These are phyloP conservation scores for Apodemia hepburni DNA, from an alignment of 2,888 invertebrate species.

Conservation along the genomic window DNA sequence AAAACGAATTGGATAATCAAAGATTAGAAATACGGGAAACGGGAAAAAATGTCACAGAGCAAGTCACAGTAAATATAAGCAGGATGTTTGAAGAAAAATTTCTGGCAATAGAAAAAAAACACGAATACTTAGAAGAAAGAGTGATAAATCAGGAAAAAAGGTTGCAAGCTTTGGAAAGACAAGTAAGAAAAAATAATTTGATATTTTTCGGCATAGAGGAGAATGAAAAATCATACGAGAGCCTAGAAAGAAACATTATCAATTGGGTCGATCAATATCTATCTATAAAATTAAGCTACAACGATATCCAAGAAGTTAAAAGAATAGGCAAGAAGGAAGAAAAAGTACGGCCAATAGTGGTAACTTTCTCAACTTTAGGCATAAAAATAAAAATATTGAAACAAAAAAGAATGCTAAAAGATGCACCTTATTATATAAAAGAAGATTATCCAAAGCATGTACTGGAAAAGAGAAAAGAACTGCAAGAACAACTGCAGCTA, in stretches of 20 bases:
- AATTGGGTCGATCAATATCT: too few relatives aligned
- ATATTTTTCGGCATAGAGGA: background rate
- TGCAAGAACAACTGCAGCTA: background rate
- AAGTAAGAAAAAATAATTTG: background rate
- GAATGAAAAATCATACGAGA: background rate
- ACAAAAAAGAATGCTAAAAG: too few relatives aligned
- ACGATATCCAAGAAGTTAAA: too few relatives aligned
- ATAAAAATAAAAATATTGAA: too few relatives aligned
- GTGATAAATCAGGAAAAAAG: constrained; percentile 13
- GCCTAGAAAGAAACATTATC: background rate
- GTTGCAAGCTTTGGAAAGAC: constrained; percentile 2
- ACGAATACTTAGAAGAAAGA: background rate
- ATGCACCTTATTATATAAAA: too few relatives aligned
- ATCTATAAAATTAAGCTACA: too few relatives aligned
- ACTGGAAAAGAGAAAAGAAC: too few relatives aligned
- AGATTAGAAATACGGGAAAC: constrained; percentile 15
- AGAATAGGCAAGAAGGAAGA: too few relatives aligned
- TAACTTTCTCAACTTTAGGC: too few relatives aligned
- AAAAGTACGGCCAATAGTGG: too few relatives aligned
- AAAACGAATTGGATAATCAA: constrained; percentile 16
- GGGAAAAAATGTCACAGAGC: constrained; percentile 1
- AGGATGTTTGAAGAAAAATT: constrained; percentile 7
- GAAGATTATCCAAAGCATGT: too few relatives aligned
- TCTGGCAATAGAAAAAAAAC: background rate
- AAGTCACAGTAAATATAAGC: constrained; percentile 9